These are phyloP conservation scores for Misgurnus mizolepis DNA, from an alignment of 2,113 vertebrate genomes.

Conservation along the genomic window DNA sequence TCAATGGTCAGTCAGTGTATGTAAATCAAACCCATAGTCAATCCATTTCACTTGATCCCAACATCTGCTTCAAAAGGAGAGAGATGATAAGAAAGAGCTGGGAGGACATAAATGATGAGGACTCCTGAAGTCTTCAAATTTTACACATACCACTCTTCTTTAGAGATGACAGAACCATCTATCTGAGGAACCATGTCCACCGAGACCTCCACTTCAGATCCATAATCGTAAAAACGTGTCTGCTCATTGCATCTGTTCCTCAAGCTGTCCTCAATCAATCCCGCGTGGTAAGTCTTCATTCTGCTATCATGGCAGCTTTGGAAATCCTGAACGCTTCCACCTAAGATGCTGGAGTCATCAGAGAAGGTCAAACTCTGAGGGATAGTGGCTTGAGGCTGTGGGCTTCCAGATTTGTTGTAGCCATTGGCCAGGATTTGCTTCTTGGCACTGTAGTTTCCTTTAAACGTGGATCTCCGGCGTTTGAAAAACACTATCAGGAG, in stretches of 20 bases:
- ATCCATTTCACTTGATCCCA: background rate
- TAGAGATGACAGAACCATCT: constrained; percentile 89
- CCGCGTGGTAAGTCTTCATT: constrained; percentile 83
- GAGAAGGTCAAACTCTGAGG: constrained; percentile 84
- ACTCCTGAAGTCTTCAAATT: constrained; percentile 10
- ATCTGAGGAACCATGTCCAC: constrained; percentile 90
- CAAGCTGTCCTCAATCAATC: constrained; percentile 69
- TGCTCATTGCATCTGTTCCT: constrained; percentile 75
- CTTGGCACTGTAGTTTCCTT: constrained; percentile 90
- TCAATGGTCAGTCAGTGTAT: background rate
- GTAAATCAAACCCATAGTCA: constrained; percentile 14
- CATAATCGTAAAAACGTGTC: constrained; percentile 84
- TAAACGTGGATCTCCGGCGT: constrained; percentile 84
- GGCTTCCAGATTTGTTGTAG: constrained; percentile 79
- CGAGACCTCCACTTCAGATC: constrained; percentile 83
- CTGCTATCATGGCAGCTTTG: constrained; percentile 75
- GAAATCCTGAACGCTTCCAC: constrained; percentile 72
- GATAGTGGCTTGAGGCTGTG: constrained; percentile 77
- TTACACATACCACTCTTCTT: constrained; percentile 93
- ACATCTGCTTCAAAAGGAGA: background rate
- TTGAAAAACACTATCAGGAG: constrained; percentile 79
- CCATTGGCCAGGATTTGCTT: constrained; percentile 87
- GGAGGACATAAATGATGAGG: background rate
- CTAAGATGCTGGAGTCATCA: constrained; percentile 72
- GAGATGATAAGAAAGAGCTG: background rate